phyloP scores from a whole-genome alignment of 2,797 vertebrate species.

The Microchirus variegatus region DNA sequence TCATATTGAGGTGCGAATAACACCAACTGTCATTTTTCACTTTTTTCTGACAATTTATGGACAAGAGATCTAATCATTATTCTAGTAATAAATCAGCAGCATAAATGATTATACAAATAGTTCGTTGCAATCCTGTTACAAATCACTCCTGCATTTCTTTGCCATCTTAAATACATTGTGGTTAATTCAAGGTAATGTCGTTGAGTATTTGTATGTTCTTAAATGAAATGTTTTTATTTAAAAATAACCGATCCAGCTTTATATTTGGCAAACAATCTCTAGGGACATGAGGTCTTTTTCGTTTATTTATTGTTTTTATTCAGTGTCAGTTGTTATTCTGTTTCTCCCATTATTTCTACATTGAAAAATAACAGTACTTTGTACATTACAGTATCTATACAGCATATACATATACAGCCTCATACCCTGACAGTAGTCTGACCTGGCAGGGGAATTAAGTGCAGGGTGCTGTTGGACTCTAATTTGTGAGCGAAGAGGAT shows the following conservation, averaged over 20 bases:
- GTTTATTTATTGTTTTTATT: slow-evolving; percentile 57
- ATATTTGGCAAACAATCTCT: slow-evolving; percentile 19
- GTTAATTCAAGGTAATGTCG: neutral
- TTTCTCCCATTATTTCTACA: slow-evolving; percentile 15
- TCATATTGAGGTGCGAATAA: no score
- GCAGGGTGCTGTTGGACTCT: slow-evolving; percentile 62
- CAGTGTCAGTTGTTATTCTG: neutral
- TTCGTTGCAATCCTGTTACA: no score
- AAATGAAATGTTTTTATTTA: neutral
- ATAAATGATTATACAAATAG: no score
- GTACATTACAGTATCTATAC: neutral
- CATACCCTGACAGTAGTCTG: slow-evolving; percentile 48
- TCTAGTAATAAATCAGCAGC: no score
- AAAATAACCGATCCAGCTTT: slow-evolving; percentile 7
- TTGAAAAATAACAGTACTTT: slow-evolving; percentile 5
- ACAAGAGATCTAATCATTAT: no score
- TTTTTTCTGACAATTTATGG: no score
- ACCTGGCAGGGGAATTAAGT: slow-evolving; percentile 67
- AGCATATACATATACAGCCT: slow-evolving; percentile 12
- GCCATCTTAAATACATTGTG: slow-evolving; percentile 9
- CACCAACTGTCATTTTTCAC: no score
- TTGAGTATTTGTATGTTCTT: neutral
- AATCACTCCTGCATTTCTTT: slow-evolving; percentile 25
- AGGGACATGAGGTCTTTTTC: slow-evolving; percentile 24
- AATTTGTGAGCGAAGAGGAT: slow-evolving; percentile 76